Evolutionary conservation across 1,140 invertebrate species (phyloP).

Genomic region (Chrysomallon squamiferum): DNA sequence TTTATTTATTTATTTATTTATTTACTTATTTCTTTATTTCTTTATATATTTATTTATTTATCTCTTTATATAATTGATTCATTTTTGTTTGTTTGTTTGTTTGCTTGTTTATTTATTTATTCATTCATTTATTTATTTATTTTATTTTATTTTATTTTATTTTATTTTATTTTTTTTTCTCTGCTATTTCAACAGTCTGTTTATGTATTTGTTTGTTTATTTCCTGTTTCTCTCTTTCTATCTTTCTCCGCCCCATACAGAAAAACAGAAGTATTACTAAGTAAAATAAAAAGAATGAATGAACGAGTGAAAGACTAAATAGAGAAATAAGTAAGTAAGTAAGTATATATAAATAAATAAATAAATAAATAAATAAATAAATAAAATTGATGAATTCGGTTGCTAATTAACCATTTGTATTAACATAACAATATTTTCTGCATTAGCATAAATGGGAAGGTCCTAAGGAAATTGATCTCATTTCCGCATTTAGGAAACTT

Average conservation of each 20-base stretch:
- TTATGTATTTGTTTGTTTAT: no score
- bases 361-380: conserved; percentile 1
- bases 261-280: no score
- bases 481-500: no score
- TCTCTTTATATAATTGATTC: background rate
- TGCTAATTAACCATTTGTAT: no score
- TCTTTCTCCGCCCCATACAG: no score
- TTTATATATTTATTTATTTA: background rate
- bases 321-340: background rate
- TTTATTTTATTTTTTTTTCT: background rate
- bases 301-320: no score
- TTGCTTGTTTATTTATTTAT: background rate
- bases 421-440: no score
- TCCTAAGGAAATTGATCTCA: no score
- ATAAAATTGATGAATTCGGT: conserved; percentile 6
- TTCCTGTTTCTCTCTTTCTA: no score
- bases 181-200: no score
- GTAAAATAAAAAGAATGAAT: no score
- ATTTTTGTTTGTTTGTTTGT: background rate
- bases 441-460: no score
- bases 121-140: background rate
- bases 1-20: conserved; percentile 1
- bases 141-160: background rate
- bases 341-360: background rate
- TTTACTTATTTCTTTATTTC: background rate